These are phyloP conservation scores for Chromoteleia sp. DNA, from an alignment of 2,888 invertebrate genomes.

Conservation along the genomic window DNA sequence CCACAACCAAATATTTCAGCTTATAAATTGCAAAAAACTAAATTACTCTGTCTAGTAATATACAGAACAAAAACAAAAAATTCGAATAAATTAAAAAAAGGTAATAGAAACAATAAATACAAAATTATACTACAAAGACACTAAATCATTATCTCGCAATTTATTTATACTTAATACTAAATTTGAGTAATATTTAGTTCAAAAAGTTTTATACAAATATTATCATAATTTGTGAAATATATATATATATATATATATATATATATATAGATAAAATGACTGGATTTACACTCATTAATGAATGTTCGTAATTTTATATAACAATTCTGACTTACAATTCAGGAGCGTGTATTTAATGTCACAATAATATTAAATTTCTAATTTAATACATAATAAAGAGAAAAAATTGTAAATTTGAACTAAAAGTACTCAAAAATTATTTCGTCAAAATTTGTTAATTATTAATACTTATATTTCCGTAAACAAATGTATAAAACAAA, in stretches of 20 bases:
- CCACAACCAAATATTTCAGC: conserved; percentile 79
- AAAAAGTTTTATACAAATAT: neutral
- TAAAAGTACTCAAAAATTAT: neutral
- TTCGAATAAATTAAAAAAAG: no score
- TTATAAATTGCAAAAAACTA: conserved; percentile 15
- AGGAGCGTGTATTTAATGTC: no score
- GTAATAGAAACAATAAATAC: neutral
- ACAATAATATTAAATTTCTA: no score
- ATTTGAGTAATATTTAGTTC: neutral
- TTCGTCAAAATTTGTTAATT: neutral
- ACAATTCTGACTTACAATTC: no score
- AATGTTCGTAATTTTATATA: no score
- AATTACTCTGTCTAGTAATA: conserved; percentile 7
- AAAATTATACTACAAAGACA: neutral
- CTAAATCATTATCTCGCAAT: neutral
- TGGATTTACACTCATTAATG: no score
- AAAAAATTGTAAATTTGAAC: neutral
- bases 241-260: no score
- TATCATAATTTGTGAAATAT: no score
- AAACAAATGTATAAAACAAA: conserved; percentile 22
- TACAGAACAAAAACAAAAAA: neutral
- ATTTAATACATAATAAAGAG: no score
- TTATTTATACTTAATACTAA: conserved; percentile 4
- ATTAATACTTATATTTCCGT: no score
- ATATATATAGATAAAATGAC: no score